These are phyloP conservation scores for Zaprionus ornatus DNA, from an alignment of 1,140 invertebrate genomes.

Conservation along the genomic window DNA sequence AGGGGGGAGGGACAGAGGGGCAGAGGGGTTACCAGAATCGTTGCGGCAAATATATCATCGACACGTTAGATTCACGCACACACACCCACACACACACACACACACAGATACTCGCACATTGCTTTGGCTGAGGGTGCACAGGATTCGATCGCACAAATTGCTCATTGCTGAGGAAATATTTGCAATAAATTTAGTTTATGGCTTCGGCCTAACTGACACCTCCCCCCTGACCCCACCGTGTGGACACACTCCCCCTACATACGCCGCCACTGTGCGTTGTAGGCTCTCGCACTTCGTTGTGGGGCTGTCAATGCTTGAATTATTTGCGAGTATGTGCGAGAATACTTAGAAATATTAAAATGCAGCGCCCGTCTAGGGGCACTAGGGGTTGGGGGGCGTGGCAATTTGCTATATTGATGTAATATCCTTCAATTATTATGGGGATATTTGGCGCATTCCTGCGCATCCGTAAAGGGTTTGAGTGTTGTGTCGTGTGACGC, in stretches of 20 bases:
- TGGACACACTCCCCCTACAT: neutral
- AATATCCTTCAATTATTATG: conserved; percentile 83
- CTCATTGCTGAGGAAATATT: conserved; percentile 83
- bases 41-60: conserved; percentile 74
- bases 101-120: conserved; percentile 23
- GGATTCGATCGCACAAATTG: conserved; percentile 82
- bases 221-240: neutral
- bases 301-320: conserved; percentile 78
- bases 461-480: conserved; percentile 46
- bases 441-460: conserved; percentile 79
- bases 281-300: conserved; percentile 18
- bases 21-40: conserved; percentile 24
- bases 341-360: conserved; percentile 80
- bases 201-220: conserved; percentile 74
- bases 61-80: conserved; percentile 64
- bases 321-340: conserved; percentile 65
- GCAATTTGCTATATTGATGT: conserved; percentile 74
- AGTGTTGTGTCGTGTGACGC: conserved; percentile 24
- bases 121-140: conserved; percentile 33
- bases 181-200: conserved; percentile 83
- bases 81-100: conserved; percentile 21
- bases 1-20: neutral
- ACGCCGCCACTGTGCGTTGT: conserved; percentile 18
- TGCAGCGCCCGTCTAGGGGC: conserved; percentile 52
- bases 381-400: neutral